These are phyloP conservation scores for Bugula neritina DNA, from an alignment of 2,888 invertebrate genomes.

Conservation along the genomic window DNA sequence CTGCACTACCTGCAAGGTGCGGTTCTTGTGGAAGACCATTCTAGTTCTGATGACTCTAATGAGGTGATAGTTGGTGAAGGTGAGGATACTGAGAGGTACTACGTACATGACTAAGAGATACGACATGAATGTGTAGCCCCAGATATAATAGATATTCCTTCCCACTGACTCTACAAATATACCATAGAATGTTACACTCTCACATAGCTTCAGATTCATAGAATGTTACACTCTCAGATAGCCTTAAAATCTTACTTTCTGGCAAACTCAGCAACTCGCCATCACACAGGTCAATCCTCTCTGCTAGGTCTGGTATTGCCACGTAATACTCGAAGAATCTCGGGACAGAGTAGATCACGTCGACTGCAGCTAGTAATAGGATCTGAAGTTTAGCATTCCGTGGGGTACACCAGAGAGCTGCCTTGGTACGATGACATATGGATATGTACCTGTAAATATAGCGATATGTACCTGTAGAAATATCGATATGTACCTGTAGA, in stretches of 20 bases:
- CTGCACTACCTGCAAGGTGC: not conserved
- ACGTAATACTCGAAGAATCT: constrained; percentile 13
- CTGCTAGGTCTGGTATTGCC: not conserved
- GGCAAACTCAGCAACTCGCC: not conserved
- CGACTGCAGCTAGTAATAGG: not conserved
- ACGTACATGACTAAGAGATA: constrained; percentile 12
- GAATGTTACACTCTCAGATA: no score
- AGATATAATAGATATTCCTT: not conserved
- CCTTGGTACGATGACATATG: not conserved
- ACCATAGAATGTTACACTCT: no score
- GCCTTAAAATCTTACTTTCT: constrained; percentile 1
- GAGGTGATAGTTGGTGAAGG: constrained; percentile 19
- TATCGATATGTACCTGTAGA: no score
- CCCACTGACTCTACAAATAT: not conserved
- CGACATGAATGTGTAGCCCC: constrained; percentile 1
- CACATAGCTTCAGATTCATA: no score
- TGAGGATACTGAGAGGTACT: not conserved
- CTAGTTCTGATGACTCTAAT: constrained; percentile 6
- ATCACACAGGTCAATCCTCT: not conserved
- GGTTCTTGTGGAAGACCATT: constrained; percentile 3
- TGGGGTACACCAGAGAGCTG: not conserved
- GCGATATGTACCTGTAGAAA: no score
- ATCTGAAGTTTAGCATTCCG: not conserved
- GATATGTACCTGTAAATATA: constrained; percentile 25
- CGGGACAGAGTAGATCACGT: constrained; percentile 2